Percentiles rank a stretch among this genome's conserved stretches.
Evolutionary conservation across 1,140 invertebrate genomes (phyloP).

Genomic region (Diachasma alloeum): DNA sequence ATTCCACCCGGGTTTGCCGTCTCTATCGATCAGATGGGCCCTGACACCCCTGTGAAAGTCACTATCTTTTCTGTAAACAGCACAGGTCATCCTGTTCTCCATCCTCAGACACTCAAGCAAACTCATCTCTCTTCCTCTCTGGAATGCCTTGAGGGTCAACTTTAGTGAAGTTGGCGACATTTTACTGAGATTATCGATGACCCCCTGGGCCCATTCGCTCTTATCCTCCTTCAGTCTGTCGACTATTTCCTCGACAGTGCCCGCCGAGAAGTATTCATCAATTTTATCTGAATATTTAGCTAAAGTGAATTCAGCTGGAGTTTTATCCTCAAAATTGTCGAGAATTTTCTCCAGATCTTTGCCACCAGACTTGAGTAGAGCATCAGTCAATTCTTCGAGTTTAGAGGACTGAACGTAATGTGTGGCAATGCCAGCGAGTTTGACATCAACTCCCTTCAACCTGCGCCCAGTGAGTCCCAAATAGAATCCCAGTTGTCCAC

Average conservation of each 20-base stretch:
- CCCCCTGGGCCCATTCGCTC: constrained; percentile 70
- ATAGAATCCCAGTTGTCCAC: constrained; percentile 87
- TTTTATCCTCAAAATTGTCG: constrained; percentile 66
- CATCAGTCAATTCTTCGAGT: constrained; percentile 74
- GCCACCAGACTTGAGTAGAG: constrained; percentile 69
- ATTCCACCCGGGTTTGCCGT: constrained; percentile 92
- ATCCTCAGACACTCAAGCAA: constrained; percentile 88
- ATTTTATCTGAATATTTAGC: constrained; percentile 80
- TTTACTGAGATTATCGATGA: constrained; percentile 74
- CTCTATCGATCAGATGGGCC: constrained; percentile 94
- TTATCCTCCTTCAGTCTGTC: constrained; percentile 51
- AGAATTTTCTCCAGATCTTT: constrained; percentile 71
- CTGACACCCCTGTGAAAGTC: constrained; percentile 97
- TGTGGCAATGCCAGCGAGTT: constrained; percentile 91
- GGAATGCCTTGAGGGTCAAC: constrained; percentile 82
- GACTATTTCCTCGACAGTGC: constrained; percentile 85
- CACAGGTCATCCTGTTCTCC: constrained; percentile 86
- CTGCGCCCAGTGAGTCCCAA: constrained; percentile 91
- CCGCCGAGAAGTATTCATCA: constrained; percentile 79
- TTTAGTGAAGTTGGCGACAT: constrained; percentile 96
- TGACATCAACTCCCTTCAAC: constrained; percentile 79
- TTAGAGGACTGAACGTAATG: constrained; percentile 83
- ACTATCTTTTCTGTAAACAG: constrained; percentile 70
- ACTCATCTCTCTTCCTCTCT: constrained; percentile 76
- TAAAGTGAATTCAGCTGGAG: constrained; percentile 76